Percentiles rank a stretch among this genome's conserved stretches.
Conservation (phyloP, 2,113 vertebrate genomes). For the Sorex fumeus region DNA sequence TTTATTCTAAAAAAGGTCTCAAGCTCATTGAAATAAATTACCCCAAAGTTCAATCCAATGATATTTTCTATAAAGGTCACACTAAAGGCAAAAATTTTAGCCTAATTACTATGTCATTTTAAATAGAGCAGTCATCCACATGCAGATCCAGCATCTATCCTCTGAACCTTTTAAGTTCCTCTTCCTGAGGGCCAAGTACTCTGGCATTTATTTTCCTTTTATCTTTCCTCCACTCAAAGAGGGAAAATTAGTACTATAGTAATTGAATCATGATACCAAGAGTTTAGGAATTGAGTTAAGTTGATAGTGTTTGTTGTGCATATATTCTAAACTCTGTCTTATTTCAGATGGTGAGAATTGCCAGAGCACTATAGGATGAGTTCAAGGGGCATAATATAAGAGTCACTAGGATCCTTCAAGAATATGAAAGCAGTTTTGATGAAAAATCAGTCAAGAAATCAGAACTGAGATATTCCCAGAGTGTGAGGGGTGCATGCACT, state of each 20-base stretch:
- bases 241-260: conserved; percentile 32
- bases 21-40: conserved; percentile 68
- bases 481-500: too few relatives aligned
- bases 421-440: too few relatives aligned
- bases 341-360: background rate
- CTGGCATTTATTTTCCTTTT: conserved; percentile 58
- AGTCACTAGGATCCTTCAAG: background rate
- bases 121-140: conserved; percentile 59
- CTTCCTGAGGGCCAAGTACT: background rate
- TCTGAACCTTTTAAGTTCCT: conserved; percentile 9
- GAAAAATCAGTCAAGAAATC: too few relatives aligned
- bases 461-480: too few relatives aligned
- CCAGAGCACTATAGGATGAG: background rate
- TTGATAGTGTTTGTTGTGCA: background rate
- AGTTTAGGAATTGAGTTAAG: background rate
- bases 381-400: too few relatives aligned
- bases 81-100: conserved; percentile 45
- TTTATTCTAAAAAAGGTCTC: conserved; percentile 44
- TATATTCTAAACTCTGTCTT: background rate
- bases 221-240: background rate
- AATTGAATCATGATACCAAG: background rate
- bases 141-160: conserved; percentile 6
- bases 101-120: conserved; percentile 76
- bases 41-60: conserved; percentile 62
- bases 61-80: conserved; percentile 66